A percentile compares a stretch with the other conserved stretches of the same genome.
These are phyloP conservation scores for Poecilia picta DNA, from an alignment of 2,797 vertebrate species.

Conservation along the genomic window DNA sequence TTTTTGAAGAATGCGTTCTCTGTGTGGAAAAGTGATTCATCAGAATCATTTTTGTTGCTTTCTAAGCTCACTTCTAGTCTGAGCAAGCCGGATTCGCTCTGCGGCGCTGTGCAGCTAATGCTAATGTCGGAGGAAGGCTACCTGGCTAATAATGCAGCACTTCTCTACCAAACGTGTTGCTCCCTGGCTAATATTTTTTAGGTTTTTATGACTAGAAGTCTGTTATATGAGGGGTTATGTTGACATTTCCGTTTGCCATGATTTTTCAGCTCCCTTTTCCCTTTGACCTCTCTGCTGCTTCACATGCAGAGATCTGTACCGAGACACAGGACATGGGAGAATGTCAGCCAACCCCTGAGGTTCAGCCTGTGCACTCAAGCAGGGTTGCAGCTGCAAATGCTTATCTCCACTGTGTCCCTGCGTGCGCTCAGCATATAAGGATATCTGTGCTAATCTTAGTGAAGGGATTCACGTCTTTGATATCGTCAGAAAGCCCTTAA, in stretches of 20 bases:
- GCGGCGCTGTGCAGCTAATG: not conserved
- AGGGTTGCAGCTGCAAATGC: constrained; percentile 32
- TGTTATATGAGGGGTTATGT: constrained; percentile 7
- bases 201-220: constrained; percentile 15
- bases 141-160: constrained; percentile 55
- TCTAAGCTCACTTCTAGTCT: constrained; percentile 19
- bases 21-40: constrained; percentile 32
- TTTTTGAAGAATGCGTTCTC: constrained; percentile 40
- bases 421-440: constrained; percentile 23
- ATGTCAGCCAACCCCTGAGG: constrained; percentile 73
- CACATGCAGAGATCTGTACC: constrained; percentile 59
- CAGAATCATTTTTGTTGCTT: constrained; percentile 36
- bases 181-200: constrained; percentile 65
- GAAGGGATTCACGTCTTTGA: constrained; percentile 61
- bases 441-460: constrained; percentile 63
- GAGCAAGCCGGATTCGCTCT: constrained; percentile 6
- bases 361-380: constrained; percentile 19
- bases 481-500: constrained; percentile 39
- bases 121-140: constrained; percentile 57
- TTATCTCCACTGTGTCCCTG: constrained; percentile 33
- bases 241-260: constrained; percentile 65
- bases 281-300: constrained; percentile 65
- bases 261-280: constrained; percentile 56
- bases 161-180: constrained; percentile 40
- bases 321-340: constrained; percentile 60